These are phyloP conservation scores for Ictalurus punctatus DNA, from an alignment of 2,113 vertebrate species.

Conservation along the genomic window DNA sequence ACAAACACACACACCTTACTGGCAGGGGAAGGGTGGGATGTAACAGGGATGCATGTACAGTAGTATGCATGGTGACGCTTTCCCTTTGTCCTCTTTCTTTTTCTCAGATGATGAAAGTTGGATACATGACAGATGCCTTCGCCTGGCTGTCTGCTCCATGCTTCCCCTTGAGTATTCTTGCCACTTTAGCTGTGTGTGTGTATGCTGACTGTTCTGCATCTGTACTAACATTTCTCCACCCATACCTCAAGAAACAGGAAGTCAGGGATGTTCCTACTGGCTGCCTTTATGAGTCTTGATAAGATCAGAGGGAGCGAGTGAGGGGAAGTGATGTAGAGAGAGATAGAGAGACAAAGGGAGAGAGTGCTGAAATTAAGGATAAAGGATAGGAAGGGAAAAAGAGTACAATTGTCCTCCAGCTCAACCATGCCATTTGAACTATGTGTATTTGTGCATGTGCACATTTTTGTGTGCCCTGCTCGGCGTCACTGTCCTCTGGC, in stretches of 20 bases:
- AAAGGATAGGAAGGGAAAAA: slow-evolving; percentile 1
- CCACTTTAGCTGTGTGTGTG: slow-evolving; percentile 33
- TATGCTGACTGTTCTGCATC: not conserved
- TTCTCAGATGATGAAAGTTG: slow-evolving; percentile 44
- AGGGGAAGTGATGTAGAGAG: not conserved
- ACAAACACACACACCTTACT: slow-evolving; percentile 41
- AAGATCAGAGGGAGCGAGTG: slow-evolving; percentile 49
- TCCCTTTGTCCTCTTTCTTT: slow-evolving; percentile 11
- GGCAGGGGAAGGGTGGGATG: slow-evolving; percentile 42
- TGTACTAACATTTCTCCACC: slow-evolving; percentile 22
- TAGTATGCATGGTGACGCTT: slow-evolving; percentile 32
- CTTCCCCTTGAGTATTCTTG: slow-evolving; percentile 50
- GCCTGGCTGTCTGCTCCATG: slow-evolving; percentile 46
- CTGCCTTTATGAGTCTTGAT: slow-evolving; percentile 61
- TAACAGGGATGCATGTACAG: not conserved
- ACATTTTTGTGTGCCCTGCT: slow-evolving; percentile 35
- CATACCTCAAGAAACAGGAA: slow-evolving; percentile 54
- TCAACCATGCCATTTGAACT: slow-evolving; percentile 47
- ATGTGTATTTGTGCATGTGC: slow-evolving; percentile 35
- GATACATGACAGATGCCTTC: slow-evolving; percentile 49
- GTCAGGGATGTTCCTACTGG: slow-evolving; percentile 61
- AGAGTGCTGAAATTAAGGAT: not conserved
- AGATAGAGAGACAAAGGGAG: slow-evolving; percentile 31
- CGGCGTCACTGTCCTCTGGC: slow-evolving; percentile 58
- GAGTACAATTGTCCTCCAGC: slow-evolving; percentile 29